These are phyloP conservation scores for Hermodice carunculata DNA, from an alignment of 2,888 invertebrate genomes.

Conservation along the genomic window DNA sequence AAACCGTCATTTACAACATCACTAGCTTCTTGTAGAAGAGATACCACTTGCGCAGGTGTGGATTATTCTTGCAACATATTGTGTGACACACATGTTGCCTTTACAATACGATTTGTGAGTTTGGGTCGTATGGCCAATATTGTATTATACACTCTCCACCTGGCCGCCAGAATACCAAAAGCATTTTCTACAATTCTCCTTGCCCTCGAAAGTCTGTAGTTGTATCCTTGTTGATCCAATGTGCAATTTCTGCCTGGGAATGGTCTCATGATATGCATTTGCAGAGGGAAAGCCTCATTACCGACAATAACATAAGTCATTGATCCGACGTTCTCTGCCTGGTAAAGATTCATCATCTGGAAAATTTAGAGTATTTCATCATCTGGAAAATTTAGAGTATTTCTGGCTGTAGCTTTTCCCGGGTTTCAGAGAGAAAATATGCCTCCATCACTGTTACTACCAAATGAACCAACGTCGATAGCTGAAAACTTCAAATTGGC, in stretches of 20 bases:
- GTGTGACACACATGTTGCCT: constrained; percentile 7
- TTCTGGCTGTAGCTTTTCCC: neutral
- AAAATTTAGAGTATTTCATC: too few species aligned
- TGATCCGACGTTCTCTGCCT: constrained; percentile 3
- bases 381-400: too few species aligned
- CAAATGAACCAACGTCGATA: constrained; percentile 15
- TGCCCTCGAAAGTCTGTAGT: constrained; percentile 26
- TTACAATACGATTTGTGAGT: neutral
- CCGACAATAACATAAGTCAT: constrained; percentile 3
- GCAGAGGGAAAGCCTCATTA: constrained; percentile 17
- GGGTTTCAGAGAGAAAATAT: constrained; percentile 6
- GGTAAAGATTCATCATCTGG: neutral
- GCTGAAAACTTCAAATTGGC: neutral
- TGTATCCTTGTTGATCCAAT: constrained; percentile 17
- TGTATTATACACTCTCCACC: constrained; percentile 15
- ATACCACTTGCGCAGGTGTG: neutral
- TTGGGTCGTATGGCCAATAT: neutral
- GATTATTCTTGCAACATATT: constrained; percentile 5
- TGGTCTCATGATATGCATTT: constrained; percentile 3
- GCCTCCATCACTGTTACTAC: constrained; percentile 13
- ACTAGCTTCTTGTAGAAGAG: neutral
- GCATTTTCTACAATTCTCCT: constrained; percentile 17
- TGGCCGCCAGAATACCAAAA: constrained; percentile 20
- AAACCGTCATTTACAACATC: too few species aligned
- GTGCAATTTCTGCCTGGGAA: neutral